These are phyloP conservation scores for Hypselothyrea guttata DNA, from an alignment of 2,888 invertebrate genomes.

Conservation along the genomic window DNA sequence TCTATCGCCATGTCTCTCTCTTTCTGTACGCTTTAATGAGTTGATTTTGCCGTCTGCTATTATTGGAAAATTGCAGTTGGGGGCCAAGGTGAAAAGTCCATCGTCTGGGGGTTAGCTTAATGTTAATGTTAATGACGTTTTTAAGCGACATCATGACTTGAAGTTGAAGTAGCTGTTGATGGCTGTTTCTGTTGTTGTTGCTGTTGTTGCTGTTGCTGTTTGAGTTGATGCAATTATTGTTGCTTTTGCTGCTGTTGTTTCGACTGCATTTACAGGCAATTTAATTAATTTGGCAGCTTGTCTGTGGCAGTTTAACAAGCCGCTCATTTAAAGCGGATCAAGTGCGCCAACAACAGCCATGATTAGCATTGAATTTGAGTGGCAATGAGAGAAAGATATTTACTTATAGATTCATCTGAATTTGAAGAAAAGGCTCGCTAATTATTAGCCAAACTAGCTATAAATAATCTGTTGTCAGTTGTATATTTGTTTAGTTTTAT, in stretches of 20 bases:
- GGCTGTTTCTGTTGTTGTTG: constrained; percentile 27
- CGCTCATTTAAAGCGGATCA: constrained; percentile 41
- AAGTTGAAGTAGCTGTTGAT: constrained; percentile 38
- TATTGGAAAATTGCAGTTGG: constrained; percentile 63
- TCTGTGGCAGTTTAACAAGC: constrained; percentile 31
- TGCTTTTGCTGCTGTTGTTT: constrained; percentile 5
- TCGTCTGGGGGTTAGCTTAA: constrained; percentile 67
- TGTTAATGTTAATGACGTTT: constrained; percentile 69
- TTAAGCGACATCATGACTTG: constrained; percentile 70
- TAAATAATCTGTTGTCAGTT: too few relatives aligned
- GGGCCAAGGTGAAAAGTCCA: constrained; percentile 71
- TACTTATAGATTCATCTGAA: too few relatives aligned
- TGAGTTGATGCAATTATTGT: constrained; percentile 6
- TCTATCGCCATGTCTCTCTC: not conserved
- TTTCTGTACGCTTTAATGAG: constrained; percentile 58
- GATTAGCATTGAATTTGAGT: constrained; percentile 26
- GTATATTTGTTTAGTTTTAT: too few relatives aligned
- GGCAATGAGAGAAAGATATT: constrained; percentile 4
- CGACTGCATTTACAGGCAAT: constrained; percentile 44
- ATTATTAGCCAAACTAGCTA: too few relatives aligned
- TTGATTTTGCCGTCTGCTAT: constrained; percentile 56
- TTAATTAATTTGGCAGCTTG: constrained; percentile 52
- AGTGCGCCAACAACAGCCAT: constrained; percentile 29
- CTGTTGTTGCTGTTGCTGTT: constrained; percentile 1
- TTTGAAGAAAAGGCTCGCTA: too few relatives aligned